These are phyloP conservation scores for Halcyon smyrnensis DNA, from an alignment of 2,797 vertebrate genomes.

Conservation along the genomic window DNA sequence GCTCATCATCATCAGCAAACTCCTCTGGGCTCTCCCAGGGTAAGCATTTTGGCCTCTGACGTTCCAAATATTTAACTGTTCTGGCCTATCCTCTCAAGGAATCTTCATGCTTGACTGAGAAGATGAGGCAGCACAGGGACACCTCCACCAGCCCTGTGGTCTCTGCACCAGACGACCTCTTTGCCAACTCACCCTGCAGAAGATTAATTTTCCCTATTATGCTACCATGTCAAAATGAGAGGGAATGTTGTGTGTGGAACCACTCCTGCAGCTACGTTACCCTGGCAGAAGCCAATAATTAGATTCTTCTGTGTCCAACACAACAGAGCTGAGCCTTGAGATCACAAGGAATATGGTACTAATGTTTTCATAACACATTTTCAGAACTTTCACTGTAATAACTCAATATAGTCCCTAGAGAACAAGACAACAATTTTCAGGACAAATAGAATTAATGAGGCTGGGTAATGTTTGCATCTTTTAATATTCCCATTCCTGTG, in stretches of 20 bases:
- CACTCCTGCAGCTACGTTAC: rapidly evolving
- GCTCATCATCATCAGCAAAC: background rate
- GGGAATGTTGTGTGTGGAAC: rapidly evolving
- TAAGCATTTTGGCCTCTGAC: background rate
- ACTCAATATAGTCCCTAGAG: background rate
- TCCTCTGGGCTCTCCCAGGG: background rate
- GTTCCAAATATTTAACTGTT: background rate
- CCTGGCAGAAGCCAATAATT: background rate
- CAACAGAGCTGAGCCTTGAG: background rate
- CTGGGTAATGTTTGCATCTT: background rate
- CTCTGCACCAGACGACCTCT: rapidly evolving
- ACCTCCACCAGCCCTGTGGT: background rate
- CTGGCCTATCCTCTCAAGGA: background rate
- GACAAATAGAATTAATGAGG: slow-evolving; percentile 12
- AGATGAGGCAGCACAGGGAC: rapidly evolving
- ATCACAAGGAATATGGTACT: background rate
- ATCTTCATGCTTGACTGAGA: background rate
- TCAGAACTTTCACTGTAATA: background rate
- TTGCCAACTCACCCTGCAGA: background rate
- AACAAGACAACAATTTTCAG: background rate
- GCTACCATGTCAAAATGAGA: background rate
- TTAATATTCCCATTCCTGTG: background rate
- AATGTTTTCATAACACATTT: background rate
- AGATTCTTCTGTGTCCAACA: background rate
- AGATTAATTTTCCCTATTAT: background rate